Evolutionary conservation across 2,113 vertebrate genomes (phyloP).

Genomic region (Psettodes erumei): DNA sequence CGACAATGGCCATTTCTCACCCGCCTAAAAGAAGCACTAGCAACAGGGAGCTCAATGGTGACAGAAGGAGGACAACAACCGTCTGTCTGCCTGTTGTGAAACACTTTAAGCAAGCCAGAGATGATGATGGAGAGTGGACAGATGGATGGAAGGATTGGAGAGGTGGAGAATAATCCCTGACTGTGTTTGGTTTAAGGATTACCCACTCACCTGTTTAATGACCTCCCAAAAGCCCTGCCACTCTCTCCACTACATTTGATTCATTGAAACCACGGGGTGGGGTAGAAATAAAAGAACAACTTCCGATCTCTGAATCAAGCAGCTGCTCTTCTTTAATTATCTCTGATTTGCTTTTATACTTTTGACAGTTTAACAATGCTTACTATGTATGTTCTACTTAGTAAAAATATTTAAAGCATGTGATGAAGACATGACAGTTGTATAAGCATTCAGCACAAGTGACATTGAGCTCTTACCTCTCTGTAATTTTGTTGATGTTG

Average conservation of each 20-base stretch:
- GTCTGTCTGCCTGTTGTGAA: conserved; percentile 52
- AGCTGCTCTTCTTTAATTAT: background rate
- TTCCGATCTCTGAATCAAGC: background rate
- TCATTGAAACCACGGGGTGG: background rate
- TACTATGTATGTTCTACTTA: background rate
- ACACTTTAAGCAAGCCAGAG: conserved; percentile 29
- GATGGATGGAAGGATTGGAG: conserved; percentile 41
- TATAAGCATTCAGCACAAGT: background rate
- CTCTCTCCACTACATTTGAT: conserved; percentile 4
- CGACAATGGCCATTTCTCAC: conserved; percentile 65
- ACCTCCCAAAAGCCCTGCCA: conserved; percentile 54
- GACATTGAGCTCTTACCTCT: conserved; percentile 85
- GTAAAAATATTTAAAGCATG: background rate
- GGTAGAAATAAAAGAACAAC: background rate
- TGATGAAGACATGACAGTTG: background rate
- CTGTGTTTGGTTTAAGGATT: conserved; percentile 73
- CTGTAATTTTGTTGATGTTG: conserved; percentile 84
- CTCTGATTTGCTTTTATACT: background rate
- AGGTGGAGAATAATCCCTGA: conserved; percentile 46
- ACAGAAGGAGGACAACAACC: conserved; percentile 28
- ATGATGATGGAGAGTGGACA: conserved; percentile 33
- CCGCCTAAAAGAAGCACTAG: conserved; percentile 39
- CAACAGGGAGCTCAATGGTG: background rate
- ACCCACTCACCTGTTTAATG: conserved; percentile 58
- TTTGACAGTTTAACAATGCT: background rate